These are phyloP conservation scores for Tragopan temminckii DNA, from an alignment of 2,797 vertebrate genomes.

Conservation along the genomic window DNA sequence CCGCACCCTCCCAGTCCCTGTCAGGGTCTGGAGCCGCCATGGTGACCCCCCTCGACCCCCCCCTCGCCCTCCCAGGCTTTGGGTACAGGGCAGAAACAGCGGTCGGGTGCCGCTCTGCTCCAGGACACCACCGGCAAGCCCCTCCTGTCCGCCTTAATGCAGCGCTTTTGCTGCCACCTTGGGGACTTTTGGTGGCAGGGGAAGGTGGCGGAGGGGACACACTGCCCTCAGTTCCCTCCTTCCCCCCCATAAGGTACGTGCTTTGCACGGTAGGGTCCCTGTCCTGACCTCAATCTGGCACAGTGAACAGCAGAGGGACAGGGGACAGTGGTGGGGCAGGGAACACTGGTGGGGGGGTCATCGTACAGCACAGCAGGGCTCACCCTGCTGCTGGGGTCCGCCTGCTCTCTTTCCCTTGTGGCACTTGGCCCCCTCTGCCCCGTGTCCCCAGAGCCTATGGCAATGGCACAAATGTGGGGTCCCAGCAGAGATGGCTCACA, in stretches of 20 bases:
- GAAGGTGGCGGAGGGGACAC: fast-evolving
- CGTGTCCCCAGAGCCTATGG: background rate
- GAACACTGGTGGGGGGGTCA: background rate
- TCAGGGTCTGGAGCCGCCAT: fast-evolving
- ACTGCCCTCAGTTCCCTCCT: background rate
- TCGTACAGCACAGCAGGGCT: background rate
- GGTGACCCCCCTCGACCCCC: background rate
- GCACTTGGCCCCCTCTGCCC: background rate
- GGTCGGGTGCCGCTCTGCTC: background rate
- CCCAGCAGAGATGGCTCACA: background rate
- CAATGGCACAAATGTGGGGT: background rate
- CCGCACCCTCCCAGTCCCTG: too few species aligned
- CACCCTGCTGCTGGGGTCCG: background rate
- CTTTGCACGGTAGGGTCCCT: too few species aligned
- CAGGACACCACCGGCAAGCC: background rate
- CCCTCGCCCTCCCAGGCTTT: fast-evolving
- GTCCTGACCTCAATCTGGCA: background rate
- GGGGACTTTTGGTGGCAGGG: background rate
- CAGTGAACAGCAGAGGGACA: background rate
- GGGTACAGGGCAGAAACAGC: background rate
- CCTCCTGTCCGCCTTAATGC: fast-evolving
- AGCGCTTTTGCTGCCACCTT: fast-evolving
- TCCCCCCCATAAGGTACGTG: background rate
- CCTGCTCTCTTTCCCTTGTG: background rate
- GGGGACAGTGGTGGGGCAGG: background rate